These are phyloP conservation scores for Tetrax tetrax DNA, from an alignment of 2,113 vertebrate species.

Conservation along the genomic window DNA sequence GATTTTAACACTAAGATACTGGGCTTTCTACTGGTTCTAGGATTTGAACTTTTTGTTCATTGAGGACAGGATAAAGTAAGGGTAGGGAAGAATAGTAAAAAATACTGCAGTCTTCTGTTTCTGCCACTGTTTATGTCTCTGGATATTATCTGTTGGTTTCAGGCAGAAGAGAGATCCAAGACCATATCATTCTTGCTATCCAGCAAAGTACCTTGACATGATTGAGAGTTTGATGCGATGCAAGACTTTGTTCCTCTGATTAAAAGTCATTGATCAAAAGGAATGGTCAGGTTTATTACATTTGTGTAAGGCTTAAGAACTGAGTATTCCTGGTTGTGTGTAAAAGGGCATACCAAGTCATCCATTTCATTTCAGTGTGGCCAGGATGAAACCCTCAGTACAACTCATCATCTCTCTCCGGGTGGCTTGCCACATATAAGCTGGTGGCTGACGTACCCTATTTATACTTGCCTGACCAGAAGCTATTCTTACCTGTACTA, in stretches of 20 bases:
- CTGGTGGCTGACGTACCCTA: fast-evolving
- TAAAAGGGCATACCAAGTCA: not conserved
- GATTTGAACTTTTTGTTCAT: not conserved
- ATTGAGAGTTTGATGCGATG: not conserved
- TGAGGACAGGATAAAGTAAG: not conserved
- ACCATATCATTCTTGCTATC: not conserved
- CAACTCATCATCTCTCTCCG: not conserved
- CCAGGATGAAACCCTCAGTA: not conserved
- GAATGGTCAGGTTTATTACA: not conserved
- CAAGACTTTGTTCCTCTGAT: not conserved
- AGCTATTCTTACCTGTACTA: not conserved
- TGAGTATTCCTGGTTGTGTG: not conserved
- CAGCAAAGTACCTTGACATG: not conserved
- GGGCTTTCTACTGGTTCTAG: not conserved
- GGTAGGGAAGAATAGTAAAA: not conserved
- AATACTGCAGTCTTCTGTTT: not conserved
- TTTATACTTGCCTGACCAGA: not conserved
- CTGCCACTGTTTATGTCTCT: not conserved
- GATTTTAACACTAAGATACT: not conserved
- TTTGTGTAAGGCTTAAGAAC: not conserved
- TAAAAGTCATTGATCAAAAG: not conserved
- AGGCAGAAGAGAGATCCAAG: not conserved
- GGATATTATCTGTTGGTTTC: not conserved
- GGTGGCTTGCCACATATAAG: not conserved
- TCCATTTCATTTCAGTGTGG: not conserved